These are phyloP conservation scores for Odontomachus brunneus DNA, from an alignment of 1,140 invertebrate species.

Conservation along the genomic window DNA sequence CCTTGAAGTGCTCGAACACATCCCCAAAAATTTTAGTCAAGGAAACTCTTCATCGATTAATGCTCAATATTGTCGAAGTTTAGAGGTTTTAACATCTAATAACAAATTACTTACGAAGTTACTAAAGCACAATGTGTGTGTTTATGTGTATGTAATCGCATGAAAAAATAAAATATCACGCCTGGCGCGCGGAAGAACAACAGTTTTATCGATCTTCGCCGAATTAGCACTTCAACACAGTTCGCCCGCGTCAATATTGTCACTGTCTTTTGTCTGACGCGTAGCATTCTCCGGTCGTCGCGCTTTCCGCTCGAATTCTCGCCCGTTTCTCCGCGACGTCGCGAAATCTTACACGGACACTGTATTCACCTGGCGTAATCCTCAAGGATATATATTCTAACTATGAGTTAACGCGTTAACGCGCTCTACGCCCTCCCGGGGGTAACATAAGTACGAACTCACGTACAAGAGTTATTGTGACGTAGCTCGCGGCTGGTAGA, in stretches of 20 bases:
- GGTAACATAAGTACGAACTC: slow-evolving; percentile 50
- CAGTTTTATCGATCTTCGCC: not conserved
- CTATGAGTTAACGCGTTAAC: slow-evolving; percentile 56
- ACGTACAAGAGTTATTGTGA: slow-evolving; percentile 45
- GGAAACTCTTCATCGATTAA: too few species aligned
- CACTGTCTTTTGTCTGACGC: slow-evolving; percentile 10
- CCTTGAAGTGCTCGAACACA: too few species aligned
- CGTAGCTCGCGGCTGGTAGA: not conserved
- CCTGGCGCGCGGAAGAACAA: not conserved
- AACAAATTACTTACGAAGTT: not conserved
- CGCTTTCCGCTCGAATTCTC: slow-evolving; percentile 17
- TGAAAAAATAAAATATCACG: too few species aligned
- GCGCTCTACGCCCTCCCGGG: slow-evolving; percentile 46
- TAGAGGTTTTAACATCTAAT: not conserved
- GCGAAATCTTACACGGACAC: not conserved
- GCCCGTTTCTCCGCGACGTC: slow-evolving; percentile 25
- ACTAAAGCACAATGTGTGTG: not conserved
- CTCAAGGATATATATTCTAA: slow-evolving; percentile 56
- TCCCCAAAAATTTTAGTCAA: too few species aligned
- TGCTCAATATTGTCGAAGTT: too few species aligned
- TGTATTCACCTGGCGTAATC: slow-evolving; percentile 40
- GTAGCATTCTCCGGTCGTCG: not conserved
- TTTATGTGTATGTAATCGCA: too few species aligned
- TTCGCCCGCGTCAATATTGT: not conserved
- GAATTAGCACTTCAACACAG: not conserved